Evolutionary conservation across 2,888 invertebrate genomes (phyloP).

Genomic region (Apamea monoglypha): DNA sequence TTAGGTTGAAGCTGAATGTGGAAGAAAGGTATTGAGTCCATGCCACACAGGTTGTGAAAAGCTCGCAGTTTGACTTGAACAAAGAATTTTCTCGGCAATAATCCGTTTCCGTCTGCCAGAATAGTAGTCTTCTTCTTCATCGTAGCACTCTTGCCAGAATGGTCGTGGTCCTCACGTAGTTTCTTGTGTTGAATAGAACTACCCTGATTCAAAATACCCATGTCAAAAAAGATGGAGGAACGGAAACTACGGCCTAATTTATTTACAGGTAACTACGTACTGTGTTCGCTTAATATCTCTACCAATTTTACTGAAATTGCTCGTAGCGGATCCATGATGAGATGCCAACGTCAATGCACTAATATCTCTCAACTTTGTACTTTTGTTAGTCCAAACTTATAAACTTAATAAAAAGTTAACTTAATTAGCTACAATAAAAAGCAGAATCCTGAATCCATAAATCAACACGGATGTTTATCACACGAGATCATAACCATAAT

Average conservation of each 20-base stretch:
- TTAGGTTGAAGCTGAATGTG: constrained; percentile 36
- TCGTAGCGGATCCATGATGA: background rate
- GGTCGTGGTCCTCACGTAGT: background rate
- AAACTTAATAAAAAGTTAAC: constrained; percentile 8
- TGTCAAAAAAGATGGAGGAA: background rate
- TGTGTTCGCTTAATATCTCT: background rate
- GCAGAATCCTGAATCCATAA: constrained; percentile 32
- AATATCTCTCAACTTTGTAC: background rate
- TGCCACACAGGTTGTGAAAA: constrained; percentile 52
- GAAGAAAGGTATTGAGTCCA: constrained; percentile 28
- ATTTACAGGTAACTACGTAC: background rate
- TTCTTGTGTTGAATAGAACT: background rate
- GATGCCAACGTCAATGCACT: no score
- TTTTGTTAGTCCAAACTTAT: background rate
- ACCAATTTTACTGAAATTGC: background rate
- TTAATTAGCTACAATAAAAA: constrained; percentile 38
- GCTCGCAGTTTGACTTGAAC: background rate
- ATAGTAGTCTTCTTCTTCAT: background rate
- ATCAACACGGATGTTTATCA: constrained; percentile 47
- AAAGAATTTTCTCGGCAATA: background rate
- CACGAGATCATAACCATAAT: constrained; percentile 29
- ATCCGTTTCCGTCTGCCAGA: background rate
- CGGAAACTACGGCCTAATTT: background rate
- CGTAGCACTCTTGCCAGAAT: no score
- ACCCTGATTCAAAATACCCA: background rate